Evolutionary conservation across 2,797 vertebrate genomes (phyloP), one percentile per base, ranked within the genome.

Genomic region (Gymnothorax javanicus): DNA sequence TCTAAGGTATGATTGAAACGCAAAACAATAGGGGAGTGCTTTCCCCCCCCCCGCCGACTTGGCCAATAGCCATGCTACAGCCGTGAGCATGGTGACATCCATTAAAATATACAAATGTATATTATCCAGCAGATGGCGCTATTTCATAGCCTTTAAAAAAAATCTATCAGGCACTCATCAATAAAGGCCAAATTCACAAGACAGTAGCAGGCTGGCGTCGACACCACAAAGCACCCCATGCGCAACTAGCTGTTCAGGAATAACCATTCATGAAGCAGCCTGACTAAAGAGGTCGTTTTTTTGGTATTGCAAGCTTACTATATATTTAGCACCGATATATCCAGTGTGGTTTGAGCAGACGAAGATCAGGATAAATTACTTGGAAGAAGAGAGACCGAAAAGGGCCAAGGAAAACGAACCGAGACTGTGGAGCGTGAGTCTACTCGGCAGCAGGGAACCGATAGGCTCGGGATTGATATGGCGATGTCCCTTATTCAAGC

Each of bases 401-500:
- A 12, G 27, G 69, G 50, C 86, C 50, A 87, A 73, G 58, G 23
- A 33, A 8, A 52, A 82, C 88, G 4, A 54, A 12, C 57, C 15
- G 88, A 60, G 50, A 59, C 64, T 20, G 71, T 43, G 86, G 56
- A 84, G 86, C 84, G 57, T 43, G 84, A 88, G 87, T 64, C 69
- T 64, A 54, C 27, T 73, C 85, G 90, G 91, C 81, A 87, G 91
- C 75, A 87, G 81, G 77, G 84, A 79, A 54, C 86, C 82, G 64
- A 84, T 43, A 64, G n/a, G 85, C 23, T 90, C 90, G 88, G 86
- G 90, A 93, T 88, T 91, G 90, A 87, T 91, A 98, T 98, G 98
- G 97, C 97, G 87, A 91, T 94, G 96, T 98, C 97, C 85, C 95
- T 98, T 92, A 96, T 97, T 91, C 96, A 95, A 90, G 96, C 97